These are phyloP conservation scores for Cardiocondyla obscurior DNA, from an alignment of 1,140 invertebrate genomes.

Conservation along the genomic window DNA sequence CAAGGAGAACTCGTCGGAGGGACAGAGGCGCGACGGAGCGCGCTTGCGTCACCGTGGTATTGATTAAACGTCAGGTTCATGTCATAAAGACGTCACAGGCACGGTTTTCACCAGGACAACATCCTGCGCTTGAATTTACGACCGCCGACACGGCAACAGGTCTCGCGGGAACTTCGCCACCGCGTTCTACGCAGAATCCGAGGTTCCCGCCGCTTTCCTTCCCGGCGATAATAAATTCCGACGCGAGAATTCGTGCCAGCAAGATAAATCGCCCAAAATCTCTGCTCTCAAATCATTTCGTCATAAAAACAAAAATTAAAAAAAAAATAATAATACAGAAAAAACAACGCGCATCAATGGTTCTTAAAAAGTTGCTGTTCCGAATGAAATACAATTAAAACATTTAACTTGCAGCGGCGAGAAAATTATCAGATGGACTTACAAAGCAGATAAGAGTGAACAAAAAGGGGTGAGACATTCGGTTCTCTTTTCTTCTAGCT, in stretches of 20 bases:
- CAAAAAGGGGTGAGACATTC: too few relatives aligned
- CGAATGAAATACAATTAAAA: too few relatives aligned
- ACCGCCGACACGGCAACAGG: constrained; percentile 78
- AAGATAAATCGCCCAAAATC: neutral
- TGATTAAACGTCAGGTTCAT: constrained; percentile 83
- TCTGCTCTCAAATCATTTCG: neutral
- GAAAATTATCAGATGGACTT: too few relatives aligned
- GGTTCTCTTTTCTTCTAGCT: too few relatives aligned
- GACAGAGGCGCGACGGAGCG: constrained; percentile 6
- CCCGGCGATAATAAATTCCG: neutral
- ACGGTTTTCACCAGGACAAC: constrained; percentile 84
- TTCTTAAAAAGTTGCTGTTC: too few relatives aligned
- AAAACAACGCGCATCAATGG: too few relatives aligned
- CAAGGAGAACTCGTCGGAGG: neutral
- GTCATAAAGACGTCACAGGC: constrained; percentile 85
- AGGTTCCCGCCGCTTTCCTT: neutral
- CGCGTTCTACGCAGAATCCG: constrained; percentile 37
- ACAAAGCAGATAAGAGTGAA: too few relatives aligned
- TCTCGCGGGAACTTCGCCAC: constrained; percentile 65
- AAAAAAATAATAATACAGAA: too few relatives aligned
- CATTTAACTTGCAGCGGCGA: too few relatives aligned
- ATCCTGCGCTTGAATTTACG: constrained; percentile 83
- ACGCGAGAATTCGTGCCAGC: neutral
- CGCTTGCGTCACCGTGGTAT: constrained; percentile 76
- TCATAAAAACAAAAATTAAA: too few relatives aligned